Base-by-base conservation (phyloP, 2,113 vertebrate genomes). In the Rhegmatorhina hoffmannsi region DNA sequence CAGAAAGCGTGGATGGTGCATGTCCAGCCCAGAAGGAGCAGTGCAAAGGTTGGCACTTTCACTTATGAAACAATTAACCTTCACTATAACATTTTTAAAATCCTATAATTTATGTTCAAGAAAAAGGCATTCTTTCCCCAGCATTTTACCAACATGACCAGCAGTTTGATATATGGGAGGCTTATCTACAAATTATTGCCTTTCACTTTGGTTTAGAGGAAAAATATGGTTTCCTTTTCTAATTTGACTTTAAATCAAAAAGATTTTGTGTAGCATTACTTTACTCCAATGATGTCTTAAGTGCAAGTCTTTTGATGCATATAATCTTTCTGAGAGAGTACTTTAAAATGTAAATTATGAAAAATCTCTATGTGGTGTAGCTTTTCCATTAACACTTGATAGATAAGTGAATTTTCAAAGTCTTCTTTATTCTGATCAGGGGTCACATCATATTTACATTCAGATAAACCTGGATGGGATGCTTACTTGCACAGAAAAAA, bases 281-380 rank as follows among this genome's bases (percentile, higher is more conserved):
- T 73, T 59, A 67, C 38, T 63, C 43, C 93, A 80, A 92, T 43
- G 21, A 87, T n/a, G 8, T 63, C 68, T 94, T 92, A 92, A 95
- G 52, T 92, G 24, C 52, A 94, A 86, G 63, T 63, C 63, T 84
- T 97, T 81, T 91, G 56, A 94, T 91, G 67, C 29, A 76, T 67
- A 31, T 83, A 94, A 92, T 91, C 28, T 91, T 76, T 60, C 50
- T 26, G 70, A 73, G 72, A 83, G 24, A 92, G 59, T 75, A 81
- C 87, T 94, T 94, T 86, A 94, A 94, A 90, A 93, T 85, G 92
- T 36, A 96, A 96, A 94, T 73, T 1, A 64, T 56, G 44, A 91
- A 92, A 92, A 90, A 87, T 60, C 9, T 25, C 38, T 64, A 34
- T 62, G n/a, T 89, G 31, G 52, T 64, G 63, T 63, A 53, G 28